Evolutionary conservation across 2,797 vertebrate genomes (phyloP), one percentile per base, ranked within the genome.

Genomic region (Sebastes hopkinsi): DNA sequence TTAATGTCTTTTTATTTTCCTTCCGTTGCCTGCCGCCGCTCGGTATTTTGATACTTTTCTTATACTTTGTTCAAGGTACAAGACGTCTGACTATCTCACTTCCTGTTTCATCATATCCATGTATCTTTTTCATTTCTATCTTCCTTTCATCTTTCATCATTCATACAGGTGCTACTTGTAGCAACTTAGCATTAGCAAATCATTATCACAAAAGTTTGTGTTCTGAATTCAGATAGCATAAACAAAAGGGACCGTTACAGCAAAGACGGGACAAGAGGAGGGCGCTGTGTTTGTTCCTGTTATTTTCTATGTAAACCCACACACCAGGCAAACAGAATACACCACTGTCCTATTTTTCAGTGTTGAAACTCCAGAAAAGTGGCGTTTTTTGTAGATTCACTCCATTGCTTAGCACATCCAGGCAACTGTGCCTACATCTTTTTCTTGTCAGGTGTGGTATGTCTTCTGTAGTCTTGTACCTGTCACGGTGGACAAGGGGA

Each of bases 401-500:
- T 18, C 32, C 23, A 5, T 32, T 56, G 59, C 50, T 29, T 13
- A 62, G 27, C 77, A 42, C 55, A 52, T 50, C 23, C 22, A 50
- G 50, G 20, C 72, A 65, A 38, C 69, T 77, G 22, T 52, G 50
- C 13, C 29, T 23, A 59, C 76, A 50, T 62, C 22, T 14, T 65
- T 23, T 59, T 18, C 60, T 50, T 65, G 46, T 68, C 72, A 68
- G 52, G 30, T 72, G 56, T 30, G 29, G 10, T 22, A 14, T 36
- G 72, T 70, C 42, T 54, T 55, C 67, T 62, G 60, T 66, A 22
- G 68, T 70, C 54, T 75, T 72, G 36, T 64, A 14, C 27, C 61
- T 70, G 66, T 69, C 25, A 68, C 27, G 38, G 52, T 16, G 30
- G 27, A 85, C 71, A 72, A 52, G n/a, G 9, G 8, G 27, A 56